phyloP scores from a whole-genome alignment of 2,113 vertebrate genomes.

The Lipotes vexillifer region DNA sequence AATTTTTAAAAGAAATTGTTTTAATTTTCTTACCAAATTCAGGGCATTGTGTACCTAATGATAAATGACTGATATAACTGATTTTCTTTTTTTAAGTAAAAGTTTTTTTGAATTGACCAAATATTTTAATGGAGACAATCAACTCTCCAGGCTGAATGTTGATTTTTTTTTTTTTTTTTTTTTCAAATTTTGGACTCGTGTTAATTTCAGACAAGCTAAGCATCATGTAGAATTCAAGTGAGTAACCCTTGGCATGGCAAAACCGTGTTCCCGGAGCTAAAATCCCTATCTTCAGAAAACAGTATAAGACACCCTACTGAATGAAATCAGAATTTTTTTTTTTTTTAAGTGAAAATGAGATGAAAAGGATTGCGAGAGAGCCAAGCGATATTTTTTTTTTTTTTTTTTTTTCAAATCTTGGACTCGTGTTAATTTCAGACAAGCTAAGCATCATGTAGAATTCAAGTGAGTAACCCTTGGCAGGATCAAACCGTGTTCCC shows the following conservation, averaged over 20 bases:
- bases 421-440: not conserved
- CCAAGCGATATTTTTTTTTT: slow-evolving; percentile 24
- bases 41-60: not conserved
- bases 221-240: not conserved
- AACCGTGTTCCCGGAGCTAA: not conserved
- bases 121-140: not conserved
- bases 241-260: not conserved
- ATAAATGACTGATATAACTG: not conserved
- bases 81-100: not conserved
- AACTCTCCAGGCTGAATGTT: not conserved
- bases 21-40: not conserved
- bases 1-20: not conserved
- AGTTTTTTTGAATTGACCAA: not conserved
- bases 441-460: not conserved
- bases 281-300: slow-evolving; percentile 25
- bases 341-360: slow-evolving; percentile 62
- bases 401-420: not conserved
- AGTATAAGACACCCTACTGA: not conserved
- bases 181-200: not conserved
- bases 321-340: slow-evolving; percentile 52
- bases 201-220: not conserved
- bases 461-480: not conserved
- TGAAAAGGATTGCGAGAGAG: slow-evolving; percentile 57
- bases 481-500: not conserved
- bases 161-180: not conserved